Percentiles rank a stretch among this genome's conserved stretches.
phyloP scores from a whole-genome alignment of 2,113 vertebrate species.

The Holacanthus passer region DNA sequence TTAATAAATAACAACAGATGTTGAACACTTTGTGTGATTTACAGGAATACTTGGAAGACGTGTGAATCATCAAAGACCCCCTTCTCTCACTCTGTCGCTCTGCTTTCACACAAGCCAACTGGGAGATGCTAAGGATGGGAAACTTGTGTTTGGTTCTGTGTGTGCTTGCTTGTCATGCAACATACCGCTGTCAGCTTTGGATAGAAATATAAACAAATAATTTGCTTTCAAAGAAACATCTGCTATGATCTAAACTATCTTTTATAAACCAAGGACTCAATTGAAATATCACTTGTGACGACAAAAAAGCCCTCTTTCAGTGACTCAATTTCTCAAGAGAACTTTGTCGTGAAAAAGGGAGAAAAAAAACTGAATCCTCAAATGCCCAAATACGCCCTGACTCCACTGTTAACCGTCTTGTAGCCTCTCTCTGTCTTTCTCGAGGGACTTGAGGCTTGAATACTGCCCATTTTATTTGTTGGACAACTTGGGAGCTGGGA shows the following conservation, averaged over 20 bases:
- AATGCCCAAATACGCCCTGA: constrained; percentile 75
- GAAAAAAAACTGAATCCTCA: constrained; percentile 66
- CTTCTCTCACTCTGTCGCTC: constrained; percentile 37
- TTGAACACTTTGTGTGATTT: constrained; percentile 57
- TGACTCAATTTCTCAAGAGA: constrained; percentile 75
- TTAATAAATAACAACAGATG: constrained; percentile 77
- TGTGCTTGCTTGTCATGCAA: constrained; percentile 72
- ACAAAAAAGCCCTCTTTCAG: constrained; percentile 60
- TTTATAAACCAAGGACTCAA: constrained; percentile 68
- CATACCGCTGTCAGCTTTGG: constrained; percentile 50
- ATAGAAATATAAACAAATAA: constrained; percentile 69
- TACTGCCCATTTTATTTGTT: constrained; percentile 97
- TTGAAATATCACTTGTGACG: constrained; percentile 79
- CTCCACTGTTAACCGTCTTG: constrained; percentile 81
- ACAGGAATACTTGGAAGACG: constrained; percentile 58
- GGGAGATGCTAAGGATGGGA: constrained; percentile 71
- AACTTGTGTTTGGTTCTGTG: constrained; percentile 76
- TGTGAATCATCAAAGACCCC: constrained; percentile 66
- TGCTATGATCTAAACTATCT: constrained; percentile 70
- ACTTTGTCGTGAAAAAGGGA: constrained; percentile 51
- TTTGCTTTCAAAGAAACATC: constrained; percentile 73
- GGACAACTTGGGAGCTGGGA: constrained; percentile 94
- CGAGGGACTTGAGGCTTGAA: constrained; percentile 88
- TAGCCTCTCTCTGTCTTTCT: constrained; percentile 81
- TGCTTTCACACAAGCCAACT: constrained; percentile 59